Percentiles rank a stretch among this genome's conserved stretches.
These are phyloP conservation scores for Teinopalpus imperialis DNA, from an alignment of 2,888 invertebrate genomes.

Conservation along the genomic window DNA sequence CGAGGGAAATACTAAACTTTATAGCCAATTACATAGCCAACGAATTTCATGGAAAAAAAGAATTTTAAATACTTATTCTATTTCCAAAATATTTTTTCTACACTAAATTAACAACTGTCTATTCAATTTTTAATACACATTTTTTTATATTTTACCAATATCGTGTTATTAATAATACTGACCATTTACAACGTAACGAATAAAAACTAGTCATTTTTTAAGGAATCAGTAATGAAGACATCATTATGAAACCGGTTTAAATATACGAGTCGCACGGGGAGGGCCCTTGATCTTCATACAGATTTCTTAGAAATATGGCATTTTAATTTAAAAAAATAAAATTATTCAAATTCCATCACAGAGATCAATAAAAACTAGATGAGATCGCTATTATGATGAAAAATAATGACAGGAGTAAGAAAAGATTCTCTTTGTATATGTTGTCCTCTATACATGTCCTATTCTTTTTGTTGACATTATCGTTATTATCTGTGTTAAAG, in stretches of 20 bases:
- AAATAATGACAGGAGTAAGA: too few relatives aligned
- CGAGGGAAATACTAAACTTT: slow-evolving; percentile 25
- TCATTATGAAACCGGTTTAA: slow-evolving; percentile 69
- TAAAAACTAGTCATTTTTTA: slow-evolving; percentile 42
- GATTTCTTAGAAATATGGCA: slow-evolving; percentile 41
- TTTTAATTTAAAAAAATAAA: too few relatives aligned
- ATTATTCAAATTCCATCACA: slow-evolving; percentile 22
- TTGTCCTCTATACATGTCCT: too few relatives aligned
- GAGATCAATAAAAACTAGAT: background rate
- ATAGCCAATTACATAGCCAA: slow-evolving; percentile 25
- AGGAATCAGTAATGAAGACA: slow-evolving; percentile 77
- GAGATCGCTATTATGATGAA: background rate
- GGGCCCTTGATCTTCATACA: slow-evolving; percentile 36
- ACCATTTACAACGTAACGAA: slow-evolving; percentile 35
- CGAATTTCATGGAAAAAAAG: slow-evolving; percentile 22
- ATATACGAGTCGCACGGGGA: slow-evolving; percentile 44
- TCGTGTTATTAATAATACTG: background rate
- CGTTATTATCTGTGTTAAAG: too few relatives aligned
- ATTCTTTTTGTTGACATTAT: too few relatives aligned
- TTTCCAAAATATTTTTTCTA: slow-evolving; percentile 20
- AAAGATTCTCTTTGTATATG: too few relatives aligned
- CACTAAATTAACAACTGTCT: slow-evolving; percentile 19
- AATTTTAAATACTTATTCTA: slow-evolving; percentile 19
- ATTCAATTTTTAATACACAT: slow-evolving; percentile 1
- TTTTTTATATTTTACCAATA: background rate